Conservation (phyloP, 2,888 invertebrate species). For the Melanophora roralis region DNA sequence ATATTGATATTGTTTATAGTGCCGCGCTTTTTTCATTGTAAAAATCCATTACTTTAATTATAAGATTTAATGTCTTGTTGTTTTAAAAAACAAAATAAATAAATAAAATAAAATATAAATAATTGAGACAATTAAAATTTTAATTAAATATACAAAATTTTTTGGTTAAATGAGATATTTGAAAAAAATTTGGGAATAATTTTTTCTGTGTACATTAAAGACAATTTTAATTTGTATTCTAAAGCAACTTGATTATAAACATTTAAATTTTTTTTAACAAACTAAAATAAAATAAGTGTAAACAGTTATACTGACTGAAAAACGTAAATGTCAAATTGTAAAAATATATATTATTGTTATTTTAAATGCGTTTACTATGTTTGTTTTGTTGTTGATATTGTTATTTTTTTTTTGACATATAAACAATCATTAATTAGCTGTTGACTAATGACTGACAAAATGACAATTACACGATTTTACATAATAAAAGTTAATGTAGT, state of each 20-base stretch:
- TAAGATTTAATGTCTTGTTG: no score
- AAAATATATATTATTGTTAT: background rate
- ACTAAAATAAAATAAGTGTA: no score
- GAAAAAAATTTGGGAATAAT: no score
- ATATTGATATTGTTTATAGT: no score
- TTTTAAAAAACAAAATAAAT: no score
- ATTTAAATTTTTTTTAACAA: background rate
- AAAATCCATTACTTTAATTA: no score
- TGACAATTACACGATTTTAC: slow-evolving; percentile 1
- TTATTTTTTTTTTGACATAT: background rate
- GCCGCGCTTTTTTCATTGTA: no score
- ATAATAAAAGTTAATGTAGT: background rate
- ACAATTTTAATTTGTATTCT: background rate
- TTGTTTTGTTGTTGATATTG: background rate
- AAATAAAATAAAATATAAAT: no score
- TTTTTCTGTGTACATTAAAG: background rate
- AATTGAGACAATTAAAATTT: no score
- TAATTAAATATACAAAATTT: no score
- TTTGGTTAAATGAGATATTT: no score
- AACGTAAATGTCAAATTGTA: background rate
- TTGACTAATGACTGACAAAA: slow-evolving; percentile 29
- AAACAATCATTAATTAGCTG: slow-evolving; percentile 38
- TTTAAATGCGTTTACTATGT: background rate
- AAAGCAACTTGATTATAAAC: background rate
- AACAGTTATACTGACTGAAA: no score